Percentiles rank a stretch among this genome's conserved stretches.
Conservation (phyloP, 2,888 invertebrate genomes). For the Tromatobia lineatoria region DNA sequence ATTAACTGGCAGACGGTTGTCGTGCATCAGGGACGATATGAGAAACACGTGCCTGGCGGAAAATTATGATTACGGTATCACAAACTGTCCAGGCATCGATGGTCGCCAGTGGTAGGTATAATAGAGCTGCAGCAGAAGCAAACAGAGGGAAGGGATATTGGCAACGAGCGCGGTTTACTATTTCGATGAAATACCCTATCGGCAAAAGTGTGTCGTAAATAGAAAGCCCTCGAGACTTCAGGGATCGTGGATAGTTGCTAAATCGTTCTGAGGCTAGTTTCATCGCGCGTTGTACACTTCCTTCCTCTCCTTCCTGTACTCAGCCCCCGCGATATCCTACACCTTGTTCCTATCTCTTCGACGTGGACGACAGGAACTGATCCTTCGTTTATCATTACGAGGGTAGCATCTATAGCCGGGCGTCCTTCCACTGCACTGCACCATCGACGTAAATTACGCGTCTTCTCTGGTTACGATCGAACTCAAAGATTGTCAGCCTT, state of each 20-base stretch:
- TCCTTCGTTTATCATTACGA: background rate
- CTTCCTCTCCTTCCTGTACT: background rate
- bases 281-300: conserved; percentile 4
- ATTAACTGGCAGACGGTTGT: conserved; percentile 1
- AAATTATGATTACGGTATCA: conserved; percentile 62
- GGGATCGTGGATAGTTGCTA: conserved; percentile 55
- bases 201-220: conserved; percentile 54
- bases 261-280: conserved; percentile 33
- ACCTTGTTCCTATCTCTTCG: conserved; percentile 23
- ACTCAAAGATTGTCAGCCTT: background rate
- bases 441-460: conserved; percentile 17
- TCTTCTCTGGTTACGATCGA: background rate
- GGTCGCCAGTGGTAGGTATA: background rate
- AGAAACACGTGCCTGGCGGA: conserved; percentile 34
- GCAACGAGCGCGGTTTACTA: conserved; percentile 3
- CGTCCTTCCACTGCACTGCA: background rate
- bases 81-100: conserved; percentile 46
- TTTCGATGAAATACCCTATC: conserved; percentile 61
- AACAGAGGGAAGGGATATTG: conserved; percentile 26
- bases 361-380: background rate
- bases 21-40: conserved; percentile 9
- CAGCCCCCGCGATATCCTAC: conserved; percentile 14
- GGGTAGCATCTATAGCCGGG: background rate
- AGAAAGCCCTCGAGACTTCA: conserved; percentile 54
- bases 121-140: conserved; percentile 10